Evolutionary conservation across 2,888 invertebrate species (phyloP).

Genomic region (Sepiola atlantica): DNA sequence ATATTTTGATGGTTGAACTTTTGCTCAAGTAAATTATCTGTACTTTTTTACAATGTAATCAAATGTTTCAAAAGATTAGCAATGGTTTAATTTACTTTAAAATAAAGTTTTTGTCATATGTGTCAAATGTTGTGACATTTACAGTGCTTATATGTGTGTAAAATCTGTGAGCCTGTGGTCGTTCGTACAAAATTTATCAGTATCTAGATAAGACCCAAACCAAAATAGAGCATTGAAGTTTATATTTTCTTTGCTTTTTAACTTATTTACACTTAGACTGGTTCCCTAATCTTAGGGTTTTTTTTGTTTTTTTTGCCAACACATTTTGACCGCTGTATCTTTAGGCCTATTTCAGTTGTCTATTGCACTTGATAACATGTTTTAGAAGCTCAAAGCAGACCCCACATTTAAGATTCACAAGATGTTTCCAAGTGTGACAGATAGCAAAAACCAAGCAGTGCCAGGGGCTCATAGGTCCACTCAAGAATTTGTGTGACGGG

Average conservation of each 20-base stretch:
- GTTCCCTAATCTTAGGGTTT: no score
- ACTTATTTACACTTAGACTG: no score
- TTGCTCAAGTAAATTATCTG: not conserved
- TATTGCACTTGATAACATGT: no score
- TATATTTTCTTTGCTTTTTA: not conserved
- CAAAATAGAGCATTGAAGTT: not conserved
- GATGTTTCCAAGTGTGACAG: no score
- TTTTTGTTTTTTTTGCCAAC: no score
- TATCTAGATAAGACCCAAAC: not conserved
- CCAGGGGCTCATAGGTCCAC: no score
- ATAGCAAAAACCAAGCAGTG: no score
- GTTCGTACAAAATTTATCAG: not conserved
- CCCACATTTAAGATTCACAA: no score
- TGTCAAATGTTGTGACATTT: not conserved
- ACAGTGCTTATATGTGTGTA: not conserved
- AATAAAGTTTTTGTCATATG: not conserved
- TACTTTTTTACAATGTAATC: not conserved
- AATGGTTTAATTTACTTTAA: not conserved
- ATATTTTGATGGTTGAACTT: not conserved
- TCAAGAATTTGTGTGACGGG: no score
- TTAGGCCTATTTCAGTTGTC: no score
- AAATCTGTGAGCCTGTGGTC: not conserved
- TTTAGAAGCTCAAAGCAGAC: no score
- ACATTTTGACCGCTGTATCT: no score
- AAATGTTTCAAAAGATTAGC: not conserved